These are phyloP conservation scores for Lordiphosa mommai DNA, from an alignment of 1,140 invertebrate species.

Conservation along the genomic window DNA sequence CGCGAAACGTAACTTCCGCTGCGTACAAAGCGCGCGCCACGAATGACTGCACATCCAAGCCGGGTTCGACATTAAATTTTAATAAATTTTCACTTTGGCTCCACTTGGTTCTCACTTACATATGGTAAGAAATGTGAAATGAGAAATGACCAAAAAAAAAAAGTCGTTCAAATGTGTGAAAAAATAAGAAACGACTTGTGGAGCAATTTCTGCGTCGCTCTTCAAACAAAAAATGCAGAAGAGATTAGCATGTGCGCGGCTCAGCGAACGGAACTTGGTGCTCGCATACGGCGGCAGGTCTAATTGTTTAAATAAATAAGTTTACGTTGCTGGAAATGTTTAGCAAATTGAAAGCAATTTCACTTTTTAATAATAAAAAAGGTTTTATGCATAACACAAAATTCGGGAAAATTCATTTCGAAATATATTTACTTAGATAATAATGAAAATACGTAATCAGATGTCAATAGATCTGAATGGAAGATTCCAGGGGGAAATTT, in stretches of 20 bases:
- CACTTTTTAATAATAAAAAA: slow-evolving; percentile 50
- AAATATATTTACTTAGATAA: too few species aligned
- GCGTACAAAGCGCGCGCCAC: slow-evolving; percentile 47
- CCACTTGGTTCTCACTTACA: slow-evolving; percentile 13
- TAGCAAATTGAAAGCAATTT: slow-evolving; percentile 44
- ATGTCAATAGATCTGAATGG: neutral
- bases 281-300: slow-evolving; percentile 25
- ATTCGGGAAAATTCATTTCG: too few species aligned
- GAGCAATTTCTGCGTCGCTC: slow-evolving; percentile 12
- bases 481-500: too few species aligned
- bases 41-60: slow-evolving; percentile 60
- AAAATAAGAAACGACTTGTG: slow-evolving; percentile 20
- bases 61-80: slow-evolving; percentile 54
- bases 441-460: too few species aligned
- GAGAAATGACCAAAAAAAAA: slow-evolving; percentile 2
- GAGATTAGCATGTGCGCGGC: too few species aligned
- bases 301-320: slow-evolving; percentile 57
- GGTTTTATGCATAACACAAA: neutral
- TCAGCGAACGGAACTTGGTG: slow-evolving; percentile 14
- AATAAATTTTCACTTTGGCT: slow-evolving; percentile 61
- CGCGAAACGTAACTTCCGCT: slow-evolving; percentile 35
- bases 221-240: slow-evolving; percentile 2
- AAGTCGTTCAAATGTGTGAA: slow-evolving; percentile 54
- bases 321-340: slow-evolving; percentile 32
- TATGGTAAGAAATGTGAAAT: neutral